These are phyloP conservation scores for Neolamprologus sp. DNA, from an alignment of 2,113 vertebrate genomes.

Conservation along the genomic window DNA sequence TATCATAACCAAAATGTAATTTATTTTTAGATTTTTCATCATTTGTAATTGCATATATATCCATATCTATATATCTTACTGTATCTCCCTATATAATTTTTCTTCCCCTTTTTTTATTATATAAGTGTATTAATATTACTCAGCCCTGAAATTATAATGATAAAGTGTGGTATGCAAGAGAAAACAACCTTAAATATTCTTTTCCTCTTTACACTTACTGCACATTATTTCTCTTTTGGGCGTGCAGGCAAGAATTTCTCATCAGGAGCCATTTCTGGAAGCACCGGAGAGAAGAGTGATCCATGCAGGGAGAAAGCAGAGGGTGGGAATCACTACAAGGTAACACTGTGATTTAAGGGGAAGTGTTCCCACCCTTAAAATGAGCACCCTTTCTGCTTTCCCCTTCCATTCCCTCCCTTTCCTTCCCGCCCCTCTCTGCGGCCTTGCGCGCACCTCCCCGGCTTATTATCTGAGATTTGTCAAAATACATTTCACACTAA, in stretches of 20 bases:
- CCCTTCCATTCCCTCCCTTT: not conserved
- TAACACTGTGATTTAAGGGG: constrained; percentile 57
- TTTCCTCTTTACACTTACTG: not conserved
- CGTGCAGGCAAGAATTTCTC: constrained; percentile 68
- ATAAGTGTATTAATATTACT: not conserved
- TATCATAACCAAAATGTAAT: constrained; percentile 88
- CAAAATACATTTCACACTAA: constrained; percentile 79
- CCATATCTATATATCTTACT: not conserved
- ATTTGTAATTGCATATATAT: constrained; percentile 79
- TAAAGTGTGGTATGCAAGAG: constrained; percentile 12
- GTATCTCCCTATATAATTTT: not conserved
- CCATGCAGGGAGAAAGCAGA: constrained; percentile 51
- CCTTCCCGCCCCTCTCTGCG: not conserved
- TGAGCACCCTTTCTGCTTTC: not conserved
- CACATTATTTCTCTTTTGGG: constrained; percentile 5
- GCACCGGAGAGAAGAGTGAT: constrained; percentile 4
- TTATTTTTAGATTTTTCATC: constrained; percentile 85
- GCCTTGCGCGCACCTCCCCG: constrained; percentile 28
- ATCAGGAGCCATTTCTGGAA: constrained; percentile 42
- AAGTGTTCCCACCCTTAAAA: constrained; percentile 29
- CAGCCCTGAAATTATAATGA: not conserved
- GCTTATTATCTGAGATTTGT: constrained; percentile 75
- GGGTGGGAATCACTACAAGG: constrained; percentile 67
- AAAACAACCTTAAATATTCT: not conserved
- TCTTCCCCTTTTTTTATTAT: not conserved